Evolutionary conservation across 2,888 invertebrate genomes (phyloP), one percentile per base, ranked within the genome.

Genomic region (Andrena bucephala): DNA sequence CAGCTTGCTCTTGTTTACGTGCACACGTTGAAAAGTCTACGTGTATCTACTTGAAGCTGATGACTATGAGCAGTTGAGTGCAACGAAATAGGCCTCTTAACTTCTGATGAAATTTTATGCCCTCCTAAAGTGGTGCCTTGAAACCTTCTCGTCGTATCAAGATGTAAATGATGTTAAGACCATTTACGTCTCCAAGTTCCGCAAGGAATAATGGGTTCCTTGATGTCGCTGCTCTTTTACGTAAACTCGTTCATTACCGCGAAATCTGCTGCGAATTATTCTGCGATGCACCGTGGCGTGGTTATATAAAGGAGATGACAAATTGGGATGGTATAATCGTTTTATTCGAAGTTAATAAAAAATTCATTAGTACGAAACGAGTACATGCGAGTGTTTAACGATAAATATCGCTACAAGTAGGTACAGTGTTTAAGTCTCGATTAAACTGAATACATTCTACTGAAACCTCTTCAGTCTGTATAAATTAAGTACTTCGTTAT

Each of bases 401-500:
- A 48, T 36, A n/a, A 20, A 52, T 36, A 65, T n/a, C 27, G 16
- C 1, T 68, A 13, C 13, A 42, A 54, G 42, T 42, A 42, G 42
- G 42, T 67, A 63, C n/a, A 29, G 33, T 29, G 16, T 60, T 67
- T 67, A 63, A 78, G n/a, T 67, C 0, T 2, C 31, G 20, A 77
- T 36, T 74, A 24, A 66, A 73, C 50, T 36, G 42, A 24, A 59
- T 6, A 20, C 2, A 7, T 20, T 52, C 16, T n/a, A 60, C 31
- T 36, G 29, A 57, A 59, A 50, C 10, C 8, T 1, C 0, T 57
- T 42, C 24, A 33, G 7, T 68, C 48, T 4, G 24, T 71, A 62
- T 71, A 62, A 70, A 82, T 69, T 62, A 81, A 75, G 62, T 82
- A 62, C 29, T 67, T 50, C 24, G 16, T 29, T 20, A 13, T 48